phyloP scores from a whole-genome alignment of 2,113 vertebrate species.

The Forbesichthys agassizii region DNA sequence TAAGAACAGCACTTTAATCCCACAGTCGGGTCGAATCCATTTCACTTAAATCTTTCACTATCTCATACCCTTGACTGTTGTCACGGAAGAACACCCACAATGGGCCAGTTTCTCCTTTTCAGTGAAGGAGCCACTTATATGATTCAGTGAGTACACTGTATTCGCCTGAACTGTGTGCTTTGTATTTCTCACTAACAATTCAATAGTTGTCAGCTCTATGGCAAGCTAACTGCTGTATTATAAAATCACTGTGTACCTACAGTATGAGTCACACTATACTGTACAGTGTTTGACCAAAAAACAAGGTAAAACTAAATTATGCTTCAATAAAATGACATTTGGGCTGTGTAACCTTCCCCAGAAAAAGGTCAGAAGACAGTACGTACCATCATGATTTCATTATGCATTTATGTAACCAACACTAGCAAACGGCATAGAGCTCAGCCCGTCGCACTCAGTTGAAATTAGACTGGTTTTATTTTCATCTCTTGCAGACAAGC shows the following conservation, averaged over 20 bases:
- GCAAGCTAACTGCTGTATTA: constrained; percentile 1
- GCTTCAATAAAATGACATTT: constrained; percentile 3
- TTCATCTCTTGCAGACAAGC: constrained; percentile 84
- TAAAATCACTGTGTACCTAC: neutral
- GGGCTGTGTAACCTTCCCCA: constrained; percentile 7
- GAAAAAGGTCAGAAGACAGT: neutral
- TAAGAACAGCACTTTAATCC: constrained; percentile 14
- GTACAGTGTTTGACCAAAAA: neutral
- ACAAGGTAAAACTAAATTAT: neutral
- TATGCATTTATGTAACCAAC: constrained; percentile 17
- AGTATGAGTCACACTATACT: too few relatives aligned
- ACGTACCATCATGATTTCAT: constrained; percentile 7
- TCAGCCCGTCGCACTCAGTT: constrained; percentile 3
- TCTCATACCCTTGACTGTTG: neutral
- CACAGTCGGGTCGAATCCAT: neutral
- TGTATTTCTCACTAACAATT: neutral
- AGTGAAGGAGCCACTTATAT: neutral
- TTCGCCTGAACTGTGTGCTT: constrained; percentile 5
- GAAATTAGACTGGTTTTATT: constrained; percentile 22
- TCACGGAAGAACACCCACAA: neutral
- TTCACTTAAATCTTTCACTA: constrained; percentile 2
- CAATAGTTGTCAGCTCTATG: neutral
- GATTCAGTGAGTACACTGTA: neutral
- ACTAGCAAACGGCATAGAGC: constrained; percentile 1
- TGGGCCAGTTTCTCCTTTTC: neutral